A percentile compares a stretch with the other conserved stretches of the same genome.
phyloP scores from a whole-genome alignment of 2,797 vertebrate genomes.

The Lophotriccus pileatus region DNA sequence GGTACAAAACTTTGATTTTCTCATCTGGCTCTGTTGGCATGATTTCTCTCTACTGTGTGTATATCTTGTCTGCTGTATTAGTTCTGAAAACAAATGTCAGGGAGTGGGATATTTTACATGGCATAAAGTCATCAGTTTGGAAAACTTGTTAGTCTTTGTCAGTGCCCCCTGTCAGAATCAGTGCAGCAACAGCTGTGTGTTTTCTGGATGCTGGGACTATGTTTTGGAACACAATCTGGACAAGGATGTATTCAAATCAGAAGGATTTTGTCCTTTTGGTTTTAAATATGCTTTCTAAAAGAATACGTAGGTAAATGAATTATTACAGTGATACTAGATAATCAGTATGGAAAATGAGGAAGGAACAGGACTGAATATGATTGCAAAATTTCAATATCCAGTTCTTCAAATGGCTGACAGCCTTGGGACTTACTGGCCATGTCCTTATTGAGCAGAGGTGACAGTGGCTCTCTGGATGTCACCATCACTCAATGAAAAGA shows the following conservation, averaged over 20 bases:
- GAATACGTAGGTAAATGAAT: background rate
- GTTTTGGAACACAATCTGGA: background rate
- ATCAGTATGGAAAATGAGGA: background rate
- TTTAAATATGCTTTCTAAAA: background rate
- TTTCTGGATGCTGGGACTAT: background rate
- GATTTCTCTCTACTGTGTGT: background rate
- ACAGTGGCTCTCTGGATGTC: background rate
- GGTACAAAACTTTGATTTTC: background rate
- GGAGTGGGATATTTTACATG: background rate
- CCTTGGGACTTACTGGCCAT: background rate
- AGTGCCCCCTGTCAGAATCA: background rate
- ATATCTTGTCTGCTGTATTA: background rate
- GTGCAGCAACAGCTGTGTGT: background rate
- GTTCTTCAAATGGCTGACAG: background rate
- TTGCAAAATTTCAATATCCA: background rate
- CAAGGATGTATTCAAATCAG: background rate
- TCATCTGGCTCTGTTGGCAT: background rate
- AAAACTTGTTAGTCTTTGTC: background rate
- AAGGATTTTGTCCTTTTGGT: background rate
- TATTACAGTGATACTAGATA: background rate
- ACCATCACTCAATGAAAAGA: background rate
- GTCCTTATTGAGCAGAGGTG: background rate
- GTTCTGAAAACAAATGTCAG: background rate
- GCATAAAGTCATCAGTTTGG: background rate
- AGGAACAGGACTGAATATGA: background rate